phyloP scores from a whole-genome alignment of 2,797 vertebrate genomes.

The Picus viridis region DNA sequence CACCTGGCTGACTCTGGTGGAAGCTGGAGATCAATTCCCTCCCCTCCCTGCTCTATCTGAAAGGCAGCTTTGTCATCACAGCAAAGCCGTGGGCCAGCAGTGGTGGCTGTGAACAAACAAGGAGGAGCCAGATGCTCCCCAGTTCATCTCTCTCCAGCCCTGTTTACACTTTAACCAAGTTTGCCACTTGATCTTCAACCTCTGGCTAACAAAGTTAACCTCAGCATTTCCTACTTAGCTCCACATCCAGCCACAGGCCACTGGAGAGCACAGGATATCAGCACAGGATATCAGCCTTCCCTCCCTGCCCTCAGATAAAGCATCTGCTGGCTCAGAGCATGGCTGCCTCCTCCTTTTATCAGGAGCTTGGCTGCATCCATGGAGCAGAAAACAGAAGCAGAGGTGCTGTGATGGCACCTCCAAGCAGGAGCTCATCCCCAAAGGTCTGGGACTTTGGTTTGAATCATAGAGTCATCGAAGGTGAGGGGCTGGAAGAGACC shows the following conservation, averaged over 20 bases:
- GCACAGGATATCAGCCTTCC: neutral
- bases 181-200: conserved; percentile 58
- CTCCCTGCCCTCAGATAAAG: neutral
- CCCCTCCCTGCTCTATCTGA: neutral
- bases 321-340: neutral
- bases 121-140: conserved; percentile 1
- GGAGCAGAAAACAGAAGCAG: neutral
- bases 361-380: neutral
- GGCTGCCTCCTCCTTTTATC: neutral
- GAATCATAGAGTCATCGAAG: no score
- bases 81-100: conserved; percentile 3
- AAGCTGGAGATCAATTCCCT: neutral
- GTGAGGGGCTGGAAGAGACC: no score
- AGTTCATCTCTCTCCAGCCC: neutral
- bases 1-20: neutral
- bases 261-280: no score
- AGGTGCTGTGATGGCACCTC: neutral
- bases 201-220: conserved; percentile 10
- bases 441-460: neutral
- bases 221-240: conserved; percentile 29
- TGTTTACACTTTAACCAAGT: conserved; percentile 39
- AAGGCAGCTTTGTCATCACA: neutral
- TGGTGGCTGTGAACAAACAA: neutral
- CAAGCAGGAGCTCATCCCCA: neutral
- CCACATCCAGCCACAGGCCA: no score